Evolutionary conservation across 2,888 invertebrate species (phyloP), one percentile per base, ranked within the genome.

Genomic region (Perizoma flavofasciatum): DNA sequence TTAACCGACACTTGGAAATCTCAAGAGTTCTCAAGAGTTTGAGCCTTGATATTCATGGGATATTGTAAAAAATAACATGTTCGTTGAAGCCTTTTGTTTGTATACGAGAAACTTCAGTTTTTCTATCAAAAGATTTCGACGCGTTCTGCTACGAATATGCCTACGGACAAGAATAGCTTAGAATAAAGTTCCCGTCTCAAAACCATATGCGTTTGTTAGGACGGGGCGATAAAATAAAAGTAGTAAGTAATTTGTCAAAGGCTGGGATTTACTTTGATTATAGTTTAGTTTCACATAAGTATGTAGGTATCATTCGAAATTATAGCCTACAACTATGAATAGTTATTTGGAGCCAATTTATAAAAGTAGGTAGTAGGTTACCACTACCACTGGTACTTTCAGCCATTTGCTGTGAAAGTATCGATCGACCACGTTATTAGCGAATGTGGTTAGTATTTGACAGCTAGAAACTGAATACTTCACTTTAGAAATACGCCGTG

Each of bases 401-500:
- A 52, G 55, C 49, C 32, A 56, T 58, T 50, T 57, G 55, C 32
- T 11, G 57, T 32, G 65, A 66, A 68, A 70, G 65, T 65, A 46
- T 40, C n/a, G 50, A 49, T 47, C 35, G 47, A 58, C 47, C 49
- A 49, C 52, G 49, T 52, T 55, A 44, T 48, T 55, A 45, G 44
- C 35, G 45, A 44, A 35, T 66, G 65, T 61, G 65, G 60, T 64
- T 46, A 52, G 62, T 55, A 43, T 69, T 66, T 54, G 62, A 72
- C 71, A 66, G 63, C 63, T 65, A 67, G 63, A 70, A 68, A 71
- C 50, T 57, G 54, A 55, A 63, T 57, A 55, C 47, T 49, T 41
- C 35, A 10, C 63, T 61, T 53, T 52, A 52, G 57, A 52, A 61
- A 65, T 52, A 58, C 51, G 46, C 47, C 40, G 58, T 57, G 67